Evolutionary conservation across 2,888 invertebrate genomes (phyloP), one percentile per base, ranked within the genome.

Genomic region (Agrotis puta): DNA sequence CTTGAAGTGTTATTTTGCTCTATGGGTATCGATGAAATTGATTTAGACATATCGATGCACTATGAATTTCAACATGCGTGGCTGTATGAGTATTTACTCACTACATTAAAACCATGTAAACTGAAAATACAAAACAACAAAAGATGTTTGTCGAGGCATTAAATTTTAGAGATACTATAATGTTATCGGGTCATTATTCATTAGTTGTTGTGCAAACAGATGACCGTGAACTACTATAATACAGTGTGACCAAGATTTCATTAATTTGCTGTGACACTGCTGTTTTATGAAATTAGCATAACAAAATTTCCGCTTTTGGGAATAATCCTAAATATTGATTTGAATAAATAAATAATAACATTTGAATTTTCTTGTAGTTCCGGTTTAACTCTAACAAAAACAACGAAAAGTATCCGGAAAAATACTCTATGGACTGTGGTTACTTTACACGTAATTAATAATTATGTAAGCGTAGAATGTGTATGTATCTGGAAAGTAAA

Each of bases 201-300:
- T 82, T 77, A 77, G 77, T n/a, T 82, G 76, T 87, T 88, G 83
- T 85, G 86, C 85, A 87, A 89, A 85, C 83, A 74, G 61, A 79
- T 82, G 88, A 81, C 88, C 88, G 80, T 90, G 88, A 89, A 89
- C 88, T 82, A 77, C 77, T 83, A 66, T 67, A 57, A 68, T 56
- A 79, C 69, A 82, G 73, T 79, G 74, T 75, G 72, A 76, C 80
- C 79, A 82, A 86, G 86, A 88, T 86, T 86, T 85, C 80, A 85
- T 87, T 82, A 82, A 82, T 85, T 83, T 82, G 65, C 83, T 84
- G 86, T 88, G 88, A 85, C 85, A 85, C 82, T 83, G 82, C 79
- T 83, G 72, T 64, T 64, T 78, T 82, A 68, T 79, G 67, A 81
- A 79, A 85, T 85, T 87, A 76, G 68, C 84, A 87, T 85, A 86